Evolutionary conservation across 2,113 vertebrate genomes (phyloP).

Genomic region (Antechinus flavipes): DNA sequence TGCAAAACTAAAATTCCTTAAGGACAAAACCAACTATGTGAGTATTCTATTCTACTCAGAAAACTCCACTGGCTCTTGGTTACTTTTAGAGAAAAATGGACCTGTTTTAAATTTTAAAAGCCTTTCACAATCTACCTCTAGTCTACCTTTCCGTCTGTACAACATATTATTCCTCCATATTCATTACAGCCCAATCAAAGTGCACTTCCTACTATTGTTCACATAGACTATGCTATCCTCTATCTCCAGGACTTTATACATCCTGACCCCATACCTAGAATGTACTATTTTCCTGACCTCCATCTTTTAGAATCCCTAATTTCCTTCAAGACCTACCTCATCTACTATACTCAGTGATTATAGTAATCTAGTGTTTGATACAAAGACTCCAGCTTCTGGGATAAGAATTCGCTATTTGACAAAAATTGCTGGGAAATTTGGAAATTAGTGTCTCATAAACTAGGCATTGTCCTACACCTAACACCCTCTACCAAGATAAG

Average conservation of each 20-base stretch:
- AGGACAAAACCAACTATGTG: background rate
- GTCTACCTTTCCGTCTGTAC: background rate
- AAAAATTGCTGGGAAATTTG: too few relatives aligned
- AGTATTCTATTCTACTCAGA: background rate
- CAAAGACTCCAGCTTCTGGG: too few relatives aligned
- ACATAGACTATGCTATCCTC: background rate
- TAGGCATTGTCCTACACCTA: too few relatives aligned
- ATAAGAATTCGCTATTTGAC: too few relatives aligned
- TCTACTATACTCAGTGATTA: too few relatives aligned
- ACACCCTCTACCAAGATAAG: too few relatives aligned
- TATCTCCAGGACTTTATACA: background rate
- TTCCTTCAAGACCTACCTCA: background rate
- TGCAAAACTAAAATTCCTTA: background rate
- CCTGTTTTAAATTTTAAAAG: background rate
- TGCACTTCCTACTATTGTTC: background rate
- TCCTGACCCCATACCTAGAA: background rate
- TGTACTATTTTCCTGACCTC: background rate
- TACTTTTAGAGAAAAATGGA: background rate
- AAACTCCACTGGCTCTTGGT: background rate
- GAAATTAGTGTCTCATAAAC: too few relatives aligned
- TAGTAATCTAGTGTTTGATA: too few relatives aligned
- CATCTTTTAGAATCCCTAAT: background rate
- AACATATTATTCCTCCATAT: background rate
- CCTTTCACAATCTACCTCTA: background rate
- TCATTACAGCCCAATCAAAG: background rate